phyloP scores from a whole-genome alignment of 53 echinoderm and acorn worm species.

The Luidia sarsii region DNA sequence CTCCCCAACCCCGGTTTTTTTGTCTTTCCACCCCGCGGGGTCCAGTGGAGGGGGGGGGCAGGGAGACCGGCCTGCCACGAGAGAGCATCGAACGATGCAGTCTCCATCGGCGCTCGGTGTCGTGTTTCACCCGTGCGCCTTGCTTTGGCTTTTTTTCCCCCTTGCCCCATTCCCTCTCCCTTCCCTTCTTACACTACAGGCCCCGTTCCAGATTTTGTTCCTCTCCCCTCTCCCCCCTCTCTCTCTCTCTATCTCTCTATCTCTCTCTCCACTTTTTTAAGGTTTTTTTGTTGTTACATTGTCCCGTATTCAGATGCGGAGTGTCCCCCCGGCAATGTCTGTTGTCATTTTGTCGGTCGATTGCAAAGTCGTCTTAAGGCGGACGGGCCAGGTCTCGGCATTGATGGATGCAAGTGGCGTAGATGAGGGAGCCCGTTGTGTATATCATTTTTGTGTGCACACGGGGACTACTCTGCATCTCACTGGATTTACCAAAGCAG shows the following conservation, averaged over 20 bases:
- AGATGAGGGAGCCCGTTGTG: too few relatives aligned
- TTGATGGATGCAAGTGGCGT: too few relatives aligned
- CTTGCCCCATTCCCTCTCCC: background rate
- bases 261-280: too few relatives aligned
- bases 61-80: background rate
- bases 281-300: slow-evolving; percentile 35
- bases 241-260: too few relatives aligned
- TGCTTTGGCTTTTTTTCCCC: background rate
- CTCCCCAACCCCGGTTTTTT: too few relatives aligned
- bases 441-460: too few relatives aligned
- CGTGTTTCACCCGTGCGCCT: slow-evolving; percentile 25
- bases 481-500: too few relatives aligned
- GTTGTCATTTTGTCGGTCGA: slow-evolving; percentile 54
- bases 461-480: too few relatives aligned
- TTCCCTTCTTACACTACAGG: background rate
- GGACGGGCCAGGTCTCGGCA: too few relatives aligned
- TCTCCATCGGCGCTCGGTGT: slow-evolving; percentile 39
- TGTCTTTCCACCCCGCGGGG: too few relatives aligned
- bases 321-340: slow-evolving; percentile 22
- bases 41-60: too few relatives aligned
- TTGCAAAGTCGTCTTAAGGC: slow-evolving; percentile 44
- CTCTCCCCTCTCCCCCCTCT: too few relatives aligned
- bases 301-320: slow-evolving; percentile 8
- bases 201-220: background rate
- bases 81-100: slow-evolving; percentile 36